Base-by-base conservation (phyloP, 2,797 vertebrate species). In the Knipowitschia caucasica region DNA sequence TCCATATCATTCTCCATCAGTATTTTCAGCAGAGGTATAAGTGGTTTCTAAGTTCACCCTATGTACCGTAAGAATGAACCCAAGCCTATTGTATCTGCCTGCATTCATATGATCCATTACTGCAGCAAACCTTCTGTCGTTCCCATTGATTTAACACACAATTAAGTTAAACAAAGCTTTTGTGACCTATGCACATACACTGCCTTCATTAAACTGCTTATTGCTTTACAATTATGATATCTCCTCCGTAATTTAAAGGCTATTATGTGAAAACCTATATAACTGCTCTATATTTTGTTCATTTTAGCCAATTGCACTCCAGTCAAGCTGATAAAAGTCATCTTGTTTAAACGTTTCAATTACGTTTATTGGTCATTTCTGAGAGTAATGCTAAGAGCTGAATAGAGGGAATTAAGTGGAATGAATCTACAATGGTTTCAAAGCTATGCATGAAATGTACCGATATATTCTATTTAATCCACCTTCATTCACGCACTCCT, bases 381-480 rank as follows among this genome's bases (percentile, higher is more conserved):
- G 33, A 21, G 34, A 36, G 49, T 36, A 36, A 36, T 38, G 49
- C 49, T 38, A 38, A 38, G 33, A 24, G 33, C 33, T 51, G 49
- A 23, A 55, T 10, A 2, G 7, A 35, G 29, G 8, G 33, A 15
- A 53, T 61, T 12, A 40, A 46, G 36, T 7, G 42, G 23, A 50
- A 31, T 39, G 33, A 53, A 63, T 47, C 15, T 36, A 14, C 39
- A 52, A 8, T 38, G 43, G 42, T 67, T 18, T 23, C 38, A 25
- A 30, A 54, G 30, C 61, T 51, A 33, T 38, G 57, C n/a, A 20
- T 51, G 49, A 51, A 51, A 51, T 36, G 33, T 51, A 14, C 3
- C 29, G 57, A 26, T 40, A 31, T 73, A 53, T 53, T 63, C 44
- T 23, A 51, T 51, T 36, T 38, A 51, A 51, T 35, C 58, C 50